Evolutionary conservation across 2,797 vertebrate genomes (phyloP).

Genomic region (Ptychobarbus kaznakovi): DNA sequence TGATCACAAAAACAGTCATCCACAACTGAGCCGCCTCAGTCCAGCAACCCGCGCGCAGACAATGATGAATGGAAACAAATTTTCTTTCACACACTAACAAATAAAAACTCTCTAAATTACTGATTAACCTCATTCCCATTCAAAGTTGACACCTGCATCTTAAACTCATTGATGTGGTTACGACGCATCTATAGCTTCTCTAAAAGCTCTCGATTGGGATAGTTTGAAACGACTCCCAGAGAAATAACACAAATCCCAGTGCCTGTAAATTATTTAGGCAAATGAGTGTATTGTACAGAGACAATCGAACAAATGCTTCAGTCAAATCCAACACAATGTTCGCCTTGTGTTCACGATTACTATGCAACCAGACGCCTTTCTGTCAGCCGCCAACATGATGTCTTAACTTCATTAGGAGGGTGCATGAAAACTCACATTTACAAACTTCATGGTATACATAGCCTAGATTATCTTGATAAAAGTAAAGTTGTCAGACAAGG

Average conservation of each 20-base stretch:
- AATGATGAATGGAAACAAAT: constrained; percentile 65
- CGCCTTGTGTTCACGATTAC: neutral
- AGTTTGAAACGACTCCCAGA: neutral
- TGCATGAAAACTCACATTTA: neutral
- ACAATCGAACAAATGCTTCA: neutral
- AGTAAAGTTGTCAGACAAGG: neutral
- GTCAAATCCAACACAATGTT: constrained; percentile 11
- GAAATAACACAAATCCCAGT: neutral
- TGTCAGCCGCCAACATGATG: neutral
- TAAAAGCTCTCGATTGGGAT: neutral
- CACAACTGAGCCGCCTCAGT: constrained; percentile 65
- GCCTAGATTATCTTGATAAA: neutral
- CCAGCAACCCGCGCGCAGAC: constrained; percentile 59
- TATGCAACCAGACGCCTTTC: neutral
- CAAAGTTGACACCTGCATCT: constrained; percentile 10
- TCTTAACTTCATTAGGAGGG: neutral
- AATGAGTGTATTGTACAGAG: constrained; percentile 5
- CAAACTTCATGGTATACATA: neutral
- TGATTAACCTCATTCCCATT: constrained; percentile 25
- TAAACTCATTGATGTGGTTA: constrained; percentile 2
- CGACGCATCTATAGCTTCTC: neutral
- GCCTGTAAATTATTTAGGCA: neutral
- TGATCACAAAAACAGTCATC: constrained; percentile 80
- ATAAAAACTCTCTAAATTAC: constrained; percentile 29
- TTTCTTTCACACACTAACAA: constrained; percentile 30